Conservation (phyloP, 1,140 invertebrate species). For the Bombyx mandarina region DNA sequence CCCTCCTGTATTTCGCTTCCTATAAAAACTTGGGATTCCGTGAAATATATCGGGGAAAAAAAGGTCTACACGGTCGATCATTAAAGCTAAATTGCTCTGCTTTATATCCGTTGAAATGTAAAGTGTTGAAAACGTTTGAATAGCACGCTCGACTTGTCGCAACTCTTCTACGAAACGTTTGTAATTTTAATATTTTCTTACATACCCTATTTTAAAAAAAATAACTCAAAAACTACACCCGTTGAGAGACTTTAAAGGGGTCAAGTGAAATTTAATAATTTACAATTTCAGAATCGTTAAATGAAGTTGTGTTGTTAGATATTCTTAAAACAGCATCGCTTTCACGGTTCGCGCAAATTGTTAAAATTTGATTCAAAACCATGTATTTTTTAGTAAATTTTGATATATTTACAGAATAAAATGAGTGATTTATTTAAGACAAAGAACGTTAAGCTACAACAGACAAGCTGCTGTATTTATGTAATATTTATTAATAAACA, state of each 20-base stretch:
- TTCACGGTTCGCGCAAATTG: too few species aligned
- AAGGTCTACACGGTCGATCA: slow-evolving; percentile 44
- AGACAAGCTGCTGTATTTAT: too few species aligned
- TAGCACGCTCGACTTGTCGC: slow-evolving; percentile 20
- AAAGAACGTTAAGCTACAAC: too few species aligned
- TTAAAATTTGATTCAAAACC: too few species aligned
- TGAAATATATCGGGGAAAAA: slow-evolving; percentile 49
- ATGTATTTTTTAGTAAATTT: too few species aligned
- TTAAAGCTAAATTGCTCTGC: slow-evolving; percentile 52
- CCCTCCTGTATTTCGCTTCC: slow-evolving; percentile 45
- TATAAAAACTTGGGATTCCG: slow-evolving; percentile 55
- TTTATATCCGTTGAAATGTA: slow-evolving; percentile 46
- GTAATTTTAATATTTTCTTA: too few species aligned
- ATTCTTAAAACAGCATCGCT: too few species aligned
- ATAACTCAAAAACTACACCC: neutral
- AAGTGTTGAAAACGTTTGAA: slow-evolving; percentile 35
- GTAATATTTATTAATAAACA: too few species aligned
- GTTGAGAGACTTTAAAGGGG: neutral
- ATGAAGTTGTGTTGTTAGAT: neutral
- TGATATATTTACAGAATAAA: too few species aligned
- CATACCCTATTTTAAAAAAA: too few species aligned
- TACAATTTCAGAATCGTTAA: slow-evolving; percentile 2
- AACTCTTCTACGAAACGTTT: slow-evolving; percentile 11
- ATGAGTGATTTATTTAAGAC: too few species aligned
- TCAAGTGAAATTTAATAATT: slow-evolving; percentile 1